Evolutionary conservation across 2,888 invertebrate species (phyloP).

Genomic region (Caenorhabditis afra): DNA sequence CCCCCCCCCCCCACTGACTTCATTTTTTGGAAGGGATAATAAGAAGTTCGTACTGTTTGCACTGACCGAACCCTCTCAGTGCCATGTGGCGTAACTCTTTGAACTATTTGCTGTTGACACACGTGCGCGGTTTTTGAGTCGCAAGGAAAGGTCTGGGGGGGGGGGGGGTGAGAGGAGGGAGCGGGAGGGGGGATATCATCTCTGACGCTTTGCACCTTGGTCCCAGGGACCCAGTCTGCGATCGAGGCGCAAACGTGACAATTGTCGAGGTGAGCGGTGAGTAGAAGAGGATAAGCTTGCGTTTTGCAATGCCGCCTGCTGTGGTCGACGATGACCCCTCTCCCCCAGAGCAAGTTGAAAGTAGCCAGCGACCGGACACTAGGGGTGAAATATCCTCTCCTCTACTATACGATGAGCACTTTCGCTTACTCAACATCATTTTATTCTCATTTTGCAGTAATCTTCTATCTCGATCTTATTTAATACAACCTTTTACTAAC

Average conservation of each 20-base stretch:
- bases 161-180: background rate
- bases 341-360: slow-evolving; percentile 10
- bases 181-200: slow-evolving; percentile 7
- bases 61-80: slow-evolving; percentile 45
- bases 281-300: slow-evolving; percentile 14
- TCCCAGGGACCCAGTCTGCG: slow-evolving; percentile 36
- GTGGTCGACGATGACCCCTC: slow-evolving; percentile 18
- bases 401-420: too few species aligned
- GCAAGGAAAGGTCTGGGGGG: slow-evolving; percentile 1
- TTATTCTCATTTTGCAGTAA: too few species aligned
- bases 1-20: background rate
- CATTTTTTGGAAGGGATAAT: too few species aligned
- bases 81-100: slow-evolving; percentile 36
- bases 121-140: slow-evolving; percentile 43
- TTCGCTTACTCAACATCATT: too few species aligned
- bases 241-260: slow-evolving; percentile 55
- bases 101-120: slow-evolving; percentile 58
- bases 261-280: slow-evolving; percentile 18
- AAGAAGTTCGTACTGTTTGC: slow-evolving; percentile 17
- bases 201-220: slow-evolving; percentile 61
- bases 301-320: background rate
- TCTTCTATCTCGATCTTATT: too few species aligned
- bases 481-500: too few species aligned
- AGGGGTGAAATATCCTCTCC: too few species aligned
- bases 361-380: slow-evolving; percentile 4